Base-by-base conservation (phyloP, 1,140 invertebrate genomes). In the Mercenaria mercenaria region DNA sequence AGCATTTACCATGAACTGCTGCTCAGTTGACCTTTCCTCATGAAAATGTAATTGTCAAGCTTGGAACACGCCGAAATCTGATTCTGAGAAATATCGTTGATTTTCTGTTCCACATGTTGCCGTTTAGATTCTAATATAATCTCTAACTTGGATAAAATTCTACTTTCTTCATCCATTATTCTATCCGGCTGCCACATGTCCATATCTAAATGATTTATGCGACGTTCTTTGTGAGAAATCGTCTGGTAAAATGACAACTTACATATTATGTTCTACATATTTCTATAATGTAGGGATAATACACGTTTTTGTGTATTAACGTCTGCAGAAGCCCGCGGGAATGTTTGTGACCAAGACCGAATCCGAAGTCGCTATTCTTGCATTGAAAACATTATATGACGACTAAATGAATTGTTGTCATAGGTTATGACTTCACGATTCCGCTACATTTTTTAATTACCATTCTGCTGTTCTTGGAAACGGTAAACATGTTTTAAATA, bases 71-170 rank as follows among this genome's bases (percentile, higher is more conserved):
- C 6, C 59, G 59, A 61, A n/a, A 61, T 10, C 26, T 61, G 10
- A 61, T 6, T 4, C 26, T n/a, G 59, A 13, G 50, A 52, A 61
- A 20, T 10, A 59, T n/a, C 10, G 37, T 86, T 77, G 34, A 50
- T 52, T 52, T 6, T 34, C 61, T 43, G n/a, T 79, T 43, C 52
- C 43, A 86, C 32, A 29, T 23, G n/a, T 26, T 69, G 34, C 39
- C 52, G 59, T 29, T 84, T 89, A 59, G 26, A 59, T 34, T 64
- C 64, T 67, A 32, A 59, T 37, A n/a, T 76, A 20, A 23, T 41
- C 56, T 86, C 50, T 82, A 67, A 88, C 61, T 72, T 69, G 18
- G 59, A 10, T 11, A n/a, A n/a, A n/a, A 61, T 11, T 6, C 26
- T 6, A 61, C 26, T n/a, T 10, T 61, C n/a, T 61, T 61, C 59